Evolutionary conservation across 2,888 invertebrate genomes (phyloP).

Genomic region (Buathra laborator): DNA sequence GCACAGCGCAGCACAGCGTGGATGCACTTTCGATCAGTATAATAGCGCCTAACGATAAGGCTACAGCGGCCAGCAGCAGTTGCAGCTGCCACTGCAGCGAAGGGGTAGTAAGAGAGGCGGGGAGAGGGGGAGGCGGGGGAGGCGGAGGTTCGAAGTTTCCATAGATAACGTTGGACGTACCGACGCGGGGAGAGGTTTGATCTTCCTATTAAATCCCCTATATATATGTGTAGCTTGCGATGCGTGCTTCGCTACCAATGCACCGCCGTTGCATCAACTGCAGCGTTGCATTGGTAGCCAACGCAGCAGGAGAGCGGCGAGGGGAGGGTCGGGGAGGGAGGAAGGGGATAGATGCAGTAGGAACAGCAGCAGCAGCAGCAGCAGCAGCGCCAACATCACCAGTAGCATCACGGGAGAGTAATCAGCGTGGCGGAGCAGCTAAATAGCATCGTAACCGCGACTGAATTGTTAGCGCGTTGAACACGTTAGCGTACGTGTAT

Average conservation of each 20-base stretch:
- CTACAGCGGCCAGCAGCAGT: constrained; percentile 40
- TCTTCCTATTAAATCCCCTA: constrained; percentile 73
- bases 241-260: constrained; percentile 59
- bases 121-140: constrained; percentile 1
- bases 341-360: constrained; percentile 42
- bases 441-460: constrained; percentile 83
- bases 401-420: constrained; percentile 75
- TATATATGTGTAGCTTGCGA: constrained; percentile 38
- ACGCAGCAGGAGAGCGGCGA: background rate
- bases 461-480: constrained; percentile 83
- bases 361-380: constrained; percentile 22
- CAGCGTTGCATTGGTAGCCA: constrained; percentile 61
- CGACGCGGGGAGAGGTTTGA: constrained; percentile 71
- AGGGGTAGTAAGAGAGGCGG: background rate
- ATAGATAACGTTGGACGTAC: constrained; percentile 68
- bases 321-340: no score
- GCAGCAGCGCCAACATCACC: constrained; percentile 63
- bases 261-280: constrained; percentile 63
- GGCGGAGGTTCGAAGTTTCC: constrained; percentile 69
- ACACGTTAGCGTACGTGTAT: constrained; percentile 72
- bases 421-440: constrained; percentile 82
- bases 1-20: constrained; percentile 37
- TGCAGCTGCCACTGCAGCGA: constrained; percentile 38
- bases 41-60: constrained; percentile 57
- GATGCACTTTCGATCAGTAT: constrained; percentile 52